phyloP scores from a whole-genome alignment of 2,113 vertebrate genomes.

The Pogonocichla stellata region DNA sequence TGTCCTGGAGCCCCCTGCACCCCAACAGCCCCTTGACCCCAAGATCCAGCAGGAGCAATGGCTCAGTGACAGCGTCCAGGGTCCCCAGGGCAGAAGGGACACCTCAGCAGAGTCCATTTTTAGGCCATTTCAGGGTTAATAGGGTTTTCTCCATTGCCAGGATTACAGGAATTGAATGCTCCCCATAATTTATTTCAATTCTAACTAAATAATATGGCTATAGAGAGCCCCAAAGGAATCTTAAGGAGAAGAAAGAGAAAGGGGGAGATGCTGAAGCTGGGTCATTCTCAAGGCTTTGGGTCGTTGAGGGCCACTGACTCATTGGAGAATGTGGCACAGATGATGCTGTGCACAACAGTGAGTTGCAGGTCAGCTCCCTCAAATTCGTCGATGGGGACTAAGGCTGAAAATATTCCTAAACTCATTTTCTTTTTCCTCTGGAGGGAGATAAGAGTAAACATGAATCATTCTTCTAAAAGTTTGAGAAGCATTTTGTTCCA shows the following conservation, averaged over 20 bases:
- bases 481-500: background rate
- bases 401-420: constrained; percentile 18
- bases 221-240: background rate
- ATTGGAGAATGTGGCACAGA: background rate
- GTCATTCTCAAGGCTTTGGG: background rate
- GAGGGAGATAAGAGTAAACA: constrained; percentile 9
- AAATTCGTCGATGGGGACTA: background rate
- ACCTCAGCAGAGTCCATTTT: background rate
- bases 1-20: background rate
- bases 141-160: background rate
- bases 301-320: background rate
- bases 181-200: background rate
- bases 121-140: background rate
- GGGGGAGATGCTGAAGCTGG: background rate
- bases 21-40: background rate
- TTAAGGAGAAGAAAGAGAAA: background rate
- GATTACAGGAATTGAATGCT: background rate
- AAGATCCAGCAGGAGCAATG: background rate
- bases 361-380: background rate
- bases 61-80: background rate
- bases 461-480: constrained; percentile 14
- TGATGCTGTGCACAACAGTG: background rate
- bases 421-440: background rate
- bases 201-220: background rate
- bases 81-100: background rate